These are phyloP conservation scores for Verasper variegatus DNA, from an alignment of 2,113 vertebrate genomes.

Conservation along the genomic window DNA sequence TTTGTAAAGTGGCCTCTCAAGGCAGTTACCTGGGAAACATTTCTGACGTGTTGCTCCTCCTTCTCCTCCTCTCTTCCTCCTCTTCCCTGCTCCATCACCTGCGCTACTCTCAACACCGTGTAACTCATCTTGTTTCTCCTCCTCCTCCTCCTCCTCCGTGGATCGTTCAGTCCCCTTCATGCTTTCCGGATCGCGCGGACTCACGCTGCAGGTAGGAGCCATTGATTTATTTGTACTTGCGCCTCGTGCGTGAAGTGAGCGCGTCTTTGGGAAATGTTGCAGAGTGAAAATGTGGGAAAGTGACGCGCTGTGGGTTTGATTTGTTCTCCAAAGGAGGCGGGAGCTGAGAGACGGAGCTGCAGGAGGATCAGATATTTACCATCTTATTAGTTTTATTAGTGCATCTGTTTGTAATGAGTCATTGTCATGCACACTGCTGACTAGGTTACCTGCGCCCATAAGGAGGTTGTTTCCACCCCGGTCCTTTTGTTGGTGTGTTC, in stretches of 20 bases:
- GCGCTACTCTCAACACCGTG: neutral
- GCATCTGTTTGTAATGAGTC: neutral
- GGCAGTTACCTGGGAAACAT: neutral
- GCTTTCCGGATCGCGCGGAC: constrained; percentile 25
- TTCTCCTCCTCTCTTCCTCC: constrained; percentile 5
- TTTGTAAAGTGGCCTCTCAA: neutral
- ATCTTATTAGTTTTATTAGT: no score
- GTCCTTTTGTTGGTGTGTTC: no score
- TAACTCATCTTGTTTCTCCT: neutral
- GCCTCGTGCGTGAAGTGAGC: no score
- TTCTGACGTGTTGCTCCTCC: neutral
- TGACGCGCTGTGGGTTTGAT: neutral
- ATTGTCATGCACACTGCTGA: neutral
- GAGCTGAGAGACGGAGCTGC: no score
- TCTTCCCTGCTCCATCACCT: neutral
- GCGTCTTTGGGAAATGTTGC: neutral
- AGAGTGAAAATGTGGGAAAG: neutral
- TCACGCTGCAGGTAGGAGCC: constrained; percentile 45
- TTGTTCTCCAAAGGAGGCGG: neutral
- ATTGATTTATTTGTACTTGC: neutral
- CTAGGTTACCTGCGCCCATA: no score
- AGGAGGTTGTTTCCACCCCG: no score
- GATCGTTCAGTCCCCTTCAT: neutral
- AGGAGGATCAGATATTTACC: no score
- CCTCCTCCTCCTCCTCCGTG: neutral